These are phyloP conservation scores for Pycnonotus jocosus DNA, from an alignment of 2,113 vertebrate species.

Conservation along the genomic window DNA sequence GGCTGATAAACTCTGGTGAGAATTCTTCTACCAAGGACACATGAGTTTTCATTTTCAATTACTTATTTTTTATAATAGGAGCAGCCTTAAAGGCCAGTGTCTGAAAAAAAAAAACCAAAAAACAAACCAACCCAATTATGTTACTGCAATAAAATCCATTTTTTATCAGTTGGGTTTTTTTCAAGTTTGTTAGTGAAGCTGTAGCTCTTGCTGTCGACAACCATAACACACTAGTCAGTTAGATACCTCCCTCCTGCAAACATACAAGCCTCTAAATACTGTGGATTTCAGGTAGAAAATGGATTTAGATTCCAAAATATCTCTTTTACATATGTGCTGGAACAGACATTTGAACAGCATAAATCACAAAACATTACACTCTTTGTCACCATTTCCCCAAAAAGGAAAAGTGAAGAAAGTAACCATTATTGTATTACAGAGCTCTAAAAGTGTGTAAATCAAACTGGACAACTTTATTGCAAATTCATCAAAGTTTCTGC, in stretches of 20 bases:
- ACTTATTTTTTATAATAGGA: background rate
- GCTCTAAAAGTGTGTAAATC: background rate
- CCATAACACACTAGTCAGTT: background rate
- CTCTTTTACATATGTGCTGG: background rate
- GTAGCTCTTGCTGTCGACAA: background rate
- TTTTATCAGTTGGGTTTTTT: background rate
- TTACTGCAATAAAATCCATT: background rate
- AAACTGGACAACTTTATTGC: background rate
- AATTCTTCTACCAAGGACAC: background rate
- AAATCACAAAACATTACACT: conserved; percentile 35
- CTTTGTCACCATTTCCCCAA: conserved; percentile 51
- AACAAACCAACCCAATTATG: background rate
- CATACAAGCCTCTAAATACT: background rate
- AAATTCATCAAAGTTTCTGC: background rate
- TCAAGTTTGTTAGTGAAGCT: background rate
- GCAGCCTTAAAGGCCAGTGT: background rate
- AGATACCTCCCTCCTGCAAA: background rate
- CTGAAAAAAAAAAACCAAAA: background rate
- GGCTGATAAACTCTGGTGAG: background rate
- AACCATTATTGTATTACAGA: background rate
- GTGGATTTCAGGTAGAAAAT: background rate
- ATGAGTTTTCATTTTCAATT: background rate
- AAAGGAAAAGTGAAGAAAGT: conserved; percentile 54
- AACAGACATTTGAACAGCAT: conserved; percentile 27
- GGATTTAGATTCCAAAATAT: conserved; percentile 10